Percentiles rank a stretch among this genome's conserved stretches.
Evolutionary conservation across 1,140 invertebrate genomes (phyloP).

Genomic region (Cydia strobilella): DNA sequence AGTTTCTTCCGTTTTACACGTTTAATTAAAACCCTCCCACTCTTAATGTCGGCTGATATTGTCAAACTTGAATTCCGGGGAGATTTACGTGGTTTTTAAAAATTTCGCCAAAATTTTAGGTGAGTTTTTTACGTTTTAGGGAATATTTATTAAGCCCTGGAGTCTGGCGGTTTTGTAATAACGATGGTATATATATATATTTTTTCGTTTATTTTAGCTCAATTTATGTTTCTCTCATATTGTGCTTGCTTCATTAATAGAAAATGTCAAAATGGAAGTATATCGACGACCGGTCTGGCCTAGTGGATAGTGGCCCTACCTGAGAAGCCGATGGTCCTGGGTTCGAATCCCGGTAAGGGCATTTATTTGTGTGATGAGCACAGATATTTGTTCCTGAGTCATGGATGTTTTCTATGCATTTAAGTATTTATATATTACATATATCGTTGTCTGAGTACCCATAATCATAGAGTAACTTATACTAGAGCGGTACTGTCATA

Average conservation of each 20-base stretch:
- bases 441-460: no score
- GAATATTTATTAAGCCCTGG: slow-evolving; percentile 17
- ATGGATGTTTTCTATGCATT: no score
- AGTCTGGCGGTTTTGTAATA: slow-evolving; percentile 5
- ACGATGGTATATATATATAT: not conserved
- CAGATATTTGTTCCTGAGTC: no score
- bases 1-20: slow-evolving; percentile 31
- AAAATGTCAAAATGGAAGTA: no score
- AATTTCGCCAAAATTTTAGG: not conserved
- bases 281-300: no score
- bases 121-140: not conserved
- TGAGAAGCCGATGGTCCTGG: no score
- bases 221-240: not conserved
- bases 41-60: slow-evolving; percentile 31
- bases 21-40: slow-evolving; percentile 29
- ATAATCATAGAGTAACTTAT: no score
- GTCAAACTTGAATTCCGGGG: slow-evolving; percentile 28
- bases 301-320: no score
- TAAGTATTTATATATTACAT: no score
- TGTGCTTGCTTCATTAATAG: not conserved
- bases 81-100: slow-evolving; percentile 28
- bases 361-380: no score
- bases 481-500: no score
- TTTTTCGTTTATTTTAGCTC: slow-evolving; percentile 12
- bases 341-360: no score